Percentiles rank a stretch among this genome's conserved stretches.
These are phyloP conservation scores for Ditylenchus dipsaci DNA, from an alignment of 1,140 invertebrate species.

Conservation along the genomic window DNA sequence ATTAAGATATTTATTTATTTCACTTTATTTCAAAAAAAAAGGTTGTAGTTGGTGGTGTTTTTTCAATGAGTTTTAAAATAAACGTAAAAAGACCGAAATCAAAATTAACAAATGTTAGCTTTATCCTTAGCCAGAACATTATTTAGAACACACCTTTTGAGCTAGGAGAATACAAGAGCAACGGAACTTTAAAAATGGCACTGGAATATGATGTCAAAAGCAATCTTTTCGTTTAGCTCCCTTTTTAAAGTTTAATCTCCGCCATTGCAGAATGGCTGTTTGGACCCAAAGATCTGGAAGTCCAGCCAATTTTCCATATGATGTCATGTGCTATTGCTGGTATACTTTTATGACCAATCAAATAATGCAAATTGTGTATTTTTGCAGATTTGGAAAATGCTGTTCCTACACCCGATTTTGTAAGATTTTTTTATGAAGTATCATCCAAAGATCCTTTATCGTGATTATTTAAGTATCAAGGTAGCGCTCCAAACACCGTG, in stretches of 20 bases:
- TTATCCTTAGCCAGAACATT: background rate
- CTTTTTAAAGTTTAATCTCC: background rate
- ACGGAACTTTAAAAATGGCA: slow-evolving; percentile 5
- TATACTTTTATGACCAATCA: too few species aligned
- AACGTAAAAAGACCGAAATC: too few species aligned
- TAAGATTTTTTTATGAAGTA: slow-evolving; percentile 16
- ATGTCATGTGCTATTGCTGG: slow-evolving; percentile 36
- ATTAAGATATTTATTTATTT: too few species aligned
- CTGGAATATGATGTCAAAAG: background rate
- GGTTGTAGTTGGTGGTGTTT: too few species aligned
- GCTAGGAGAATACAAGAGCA: background rate
- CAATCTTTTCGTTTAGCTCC: background rate
- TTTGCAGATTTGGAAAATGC: slow-evolving; percentile 33
- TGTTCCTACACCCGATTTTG: slow-evolving; percentile 48
- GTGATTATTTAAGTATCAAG: slow-evolving; percentile 27
- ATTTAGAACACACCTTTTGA: slow-evolving; percentile 4
- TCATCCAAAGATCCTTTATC: background rate
- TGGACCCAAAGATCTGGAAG: slow-evolving; percentile 28
- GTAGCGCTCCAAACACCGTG: slow-evolving; percentile 31
- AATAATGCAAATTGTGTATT: too few species aligned
- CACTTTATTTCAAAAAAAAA: too few species aligned
- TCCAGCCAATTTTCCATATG: slow-evolving; percentile 46
- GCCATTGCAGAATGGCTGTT: slow-evolving; percentile 44
- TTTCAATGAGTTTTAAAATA: too few species aligned
- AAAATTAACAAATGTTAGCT: slow-evolving; percentile 6